These are phyloP conservation scores for Semaprochilodus insignis DNA, from an alignment of 2,797 vertebrate genomes.

Conservation along the genomic window DNA sequence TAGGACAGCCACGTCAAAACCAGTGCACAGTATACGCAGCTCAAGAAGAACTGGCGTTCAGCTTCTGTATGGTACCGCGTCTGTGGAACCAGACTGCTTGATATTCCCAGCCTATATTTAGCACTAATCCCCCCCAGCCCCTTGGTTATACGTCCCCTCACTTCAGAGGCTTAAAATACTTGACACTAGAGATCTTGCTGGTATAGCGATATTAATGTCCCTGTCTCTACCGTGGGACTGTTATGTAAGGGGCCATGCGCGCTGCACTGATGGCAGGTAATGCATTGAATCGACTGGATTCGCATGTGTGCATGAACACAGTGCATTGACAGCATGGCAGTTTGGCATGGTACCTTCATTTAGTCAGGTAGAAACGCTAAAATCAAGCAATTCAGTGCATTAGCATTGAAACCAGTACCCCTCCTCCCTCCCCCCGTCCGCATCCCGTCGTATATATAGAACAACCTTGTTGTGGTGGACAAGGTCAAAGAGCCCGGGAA, in stretches of 20 bases:
- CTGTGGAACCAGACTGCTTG: background rate
- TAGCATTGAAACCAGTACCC: background rate
- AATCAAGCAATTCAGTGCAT: background rate
- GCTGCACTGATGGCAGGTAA: background rate
- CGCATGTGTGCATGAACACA: background rate
- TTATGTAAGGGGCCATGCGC: conserved; percentile 18
- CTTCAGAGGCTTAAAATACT: background rate
- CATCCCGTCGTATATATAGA: background rate
- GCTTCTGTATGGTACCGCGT: background rate
- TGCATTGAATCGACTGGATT: background rate
- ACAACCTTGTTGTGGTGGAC: conserved; percentile 3
- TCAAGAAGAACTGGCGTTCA: background rate
- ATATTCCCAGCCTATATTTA: background rate
- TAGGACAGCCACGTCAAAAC: conserved; percentile 58
- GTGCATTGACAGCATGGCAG: background rate
- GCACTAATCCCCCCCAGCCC: background rate
- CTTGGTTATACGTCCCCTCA: background rate
- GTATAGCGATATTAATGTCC: conserved; percentile 6
- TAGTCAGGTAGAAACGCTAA: background rate
- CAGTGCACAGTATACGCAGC: no score
- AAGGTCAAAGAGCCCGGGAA: background rate
- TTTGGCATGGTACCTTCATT: no score
- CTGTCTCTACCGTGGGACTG: background rate
- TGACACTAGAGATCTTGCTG: background rate
- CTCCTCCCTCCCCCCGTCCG: no score